Evolutionary conservation across 1,140 invertebrate genomes (phyloP), one percentile per base, ranked within the genome.

Genomic region (Luehdorfia chinensis): DNA sequence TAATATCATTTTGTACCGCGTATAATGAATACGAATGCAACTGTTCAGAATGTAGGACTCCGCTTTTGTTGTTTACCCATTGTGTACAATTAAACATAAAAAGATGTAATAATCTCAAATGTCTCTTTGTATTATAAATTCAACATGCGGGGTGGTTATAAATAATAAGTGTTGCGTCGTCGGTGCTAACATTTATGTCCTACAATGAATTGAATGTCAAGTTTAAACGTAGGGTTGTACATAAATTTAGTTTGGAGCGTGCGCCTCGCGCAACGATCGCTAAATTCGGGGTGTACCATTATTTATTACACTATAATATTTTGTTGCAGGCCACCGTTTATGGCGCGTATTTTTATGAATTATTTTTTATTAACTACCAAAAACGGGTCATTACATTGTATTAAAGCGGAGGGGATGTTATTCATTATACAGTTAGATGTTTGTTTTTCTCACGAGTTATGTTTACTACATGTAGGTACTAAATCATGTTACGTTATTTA

Each of bases 81-180:
- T 86, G 79, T 83, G 66, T 75, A 77, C 69, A 77, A 86, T 84
- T 77, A 86, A 78, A 81, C 59, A 66, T 78, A 71, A 75, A 69
- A 73, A 83, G 75, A 85, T 80, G 71, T 81, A 77, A 85, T 83
- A 77, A 80, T 85, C 71, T 75, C 73, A 47, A 70, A 72, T 68
- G 62, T 79, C 68, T 80, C 69, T 74, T 84, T 83, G 71, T 83
- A 48, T 72, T 78, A 78, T 79, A 75, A 74, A 66, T 59, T 61
- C 52, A 46, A 64, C 75, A 84, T 81, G 71, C 70, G 74, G 78
- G 78, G 76, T 73, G 58, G 60, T 62, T 72, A 75, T 74, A 78
- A 78, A 77, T 75, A 72, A 74, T 71, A 76, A 69, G 54, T 66
- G 50, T 44, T 47, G 62, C 55, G 52, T 59, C 43, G 44, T 63